Conservation (phyloP, 2,797 vertebrate species). For the Gadopsis marmoratus region DNA sequence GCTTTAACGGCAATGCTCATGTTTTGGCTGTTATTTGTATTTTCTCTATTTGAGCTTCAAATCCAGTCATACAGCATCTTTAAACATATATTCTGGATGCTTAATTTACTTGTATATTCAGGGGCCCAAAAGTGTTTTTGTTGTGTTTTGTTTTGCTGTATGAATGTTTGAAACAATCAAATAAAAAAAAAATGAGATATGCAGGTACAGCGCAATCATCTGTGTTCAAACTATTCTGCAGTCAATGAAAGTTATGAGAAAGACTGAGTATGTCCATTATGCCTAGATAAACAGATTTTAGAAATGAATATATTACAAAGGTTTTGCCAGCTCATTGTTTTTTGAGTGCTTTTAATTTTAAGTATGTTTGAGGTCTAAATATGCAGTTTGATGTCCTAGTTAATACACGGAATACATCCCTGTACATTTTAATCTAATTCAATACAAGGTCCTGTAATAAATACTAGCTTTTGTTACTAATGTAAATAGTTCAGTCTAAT, state of each 20-base stretch:
- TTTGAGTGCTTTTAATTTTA: not conserved
- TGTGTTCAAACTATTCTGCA: conserved; percentile 2
- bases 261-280: not conserved
- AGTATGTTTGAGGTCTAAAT: not conserved
- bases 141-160: not conserved
- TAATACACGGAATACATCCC: not conserved
- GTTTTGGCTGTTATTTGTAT: conserved; percentile 51
- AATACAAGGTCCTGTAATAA: not conserved
- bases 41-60: conserved; percentile 47
- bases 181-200: conserved; percentile 11
- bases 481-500: not conserved
- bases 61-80: conserved; percentile 15
- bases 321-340: not conserved
- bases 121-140: not conserved
- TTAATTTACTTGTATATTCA: not conserved
- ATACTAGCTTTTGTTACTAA: not conserved
- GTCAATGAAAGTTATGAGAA: not conserved
- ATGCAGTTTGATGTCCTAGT: not conserved
- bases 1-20: conserved; percentile 44
- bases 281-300: not conserved
- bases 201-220: conserved; percentile 2
- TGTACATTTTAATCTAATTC: no score
- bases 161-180: conserved; percentile 16
- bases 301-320: not conserved
- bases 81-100: conserved; percentile 1